Evolutionary conservation across 2,888 invertebrate genomes (phyloP), one percentile per base, ranked within the genome.

Genomic region (Lutraria lutraria): DNA sequence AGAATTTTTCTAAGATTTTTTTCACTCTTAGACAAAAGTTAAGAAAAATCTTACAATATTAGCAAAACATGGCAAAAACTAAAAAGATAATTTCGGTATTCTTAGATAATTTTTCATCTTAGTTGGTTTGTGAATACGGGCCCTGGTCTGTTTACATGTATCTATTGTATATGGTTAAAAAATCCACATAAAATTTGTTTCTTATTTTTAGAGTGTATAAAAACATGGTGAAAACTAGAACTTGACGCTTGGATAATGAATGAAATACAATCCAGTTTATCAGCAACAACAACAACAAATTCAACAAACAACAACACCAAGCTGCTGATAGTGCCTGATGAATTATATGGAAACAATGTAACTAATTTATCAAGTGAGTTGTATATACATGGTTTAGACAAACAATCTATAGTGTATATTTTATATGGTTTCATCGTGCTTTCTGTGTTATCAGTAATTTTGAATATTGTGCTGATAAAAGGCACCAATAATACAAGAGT

Each of bases 401-500:
- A 19, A n/a, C 31, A 25, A 25, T 54, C 54, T 8, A 85, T 54
- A 52, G 72, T 76, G 54, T 54, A 72, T n/a, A 72, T 90, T 63
- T 79, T 90, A 53, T 84, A 86, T 31, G 89, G 89, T 25, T 43
- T 88, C 4, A 86, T 87, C 56, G 68, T 85, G 10, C 91, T 94
- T 25, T 92, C 93, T 60, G 86, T 89, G 12, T 21, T 94, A 16
- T 91, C 94, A 13, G 81, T 93, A 54, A n/a, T 94, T 13, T 88
- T 90, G n/a, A 94, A 95, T 91, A 72, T 89, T 15, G 79, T 93
- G 34, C 89, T 95, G 31, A 88, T 96, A 2, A 54, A 93, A 15
- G 93, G 94, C 13, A 94, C 95, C 16, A 94, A 94, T 68, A 94
- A 92, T 88, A 90, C 94, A 1, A 93, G 93, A 19, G 94, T 94